Conservation (phyloP, 2,113 vertebrate genomes). For the Otis tarda region DNA sequence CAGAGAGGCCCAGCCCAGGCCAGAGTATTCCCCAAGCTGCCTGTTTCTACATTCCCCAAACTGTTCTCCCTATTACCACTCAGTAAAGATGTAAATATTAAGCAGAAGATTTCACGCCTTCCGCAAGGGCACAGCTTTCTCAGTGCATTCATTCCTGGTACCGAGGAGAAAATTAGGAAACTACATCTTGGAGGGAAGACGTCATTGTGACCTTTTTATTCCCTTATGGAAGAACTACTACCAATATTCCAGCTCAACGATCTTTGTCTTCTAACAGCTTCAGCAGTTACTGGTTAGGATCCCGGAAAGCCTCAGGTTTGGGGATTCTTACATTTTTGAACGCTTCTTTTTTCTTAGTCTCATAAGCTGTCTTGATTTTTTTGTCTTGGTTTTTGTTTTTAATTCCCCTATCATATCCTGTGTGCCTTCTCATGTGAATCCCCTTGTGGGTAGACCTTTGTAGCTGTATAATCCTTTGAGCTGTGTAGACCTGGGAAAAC, state of each 20-base stretch:
- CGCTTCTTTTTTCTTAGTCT: not conserved
- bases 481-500: not conserved
- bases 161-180: constrained; percentile 63
- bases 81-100: constrained; percentile 65
- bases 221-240: constrained; percentile 40
- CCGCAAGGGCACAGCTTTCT: constrained; percentile 59
- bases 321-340: not conserved
- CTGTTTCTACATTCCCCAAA: not conserved
- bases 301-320: not conserved
- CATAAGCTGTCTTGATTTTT: not conserved
- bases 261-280: constrained; percentile 61
- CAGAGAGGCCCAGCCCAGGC: not conserved
- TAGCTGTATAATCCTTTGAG: constrained; percentile 2
- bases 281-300: constrained; percentile 11
- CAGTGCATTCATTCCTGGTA: constrained; percentile 39
- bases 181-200: constrained; percentile 57
- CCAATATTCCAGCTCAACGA: constrained; percentile 63
- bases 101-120: constrained; percentile 61
- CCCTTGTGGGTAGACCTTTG: not conserved
- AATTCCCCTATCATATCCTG: not conserved
- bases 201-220: constrained; percentile 63
- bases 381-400: not conserved
- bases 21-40: constrained; percentile 31
- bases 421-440: not conserved
- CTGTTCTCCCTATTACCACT: constrained; percentile 15